Base-by-base conservation (phyloP, 2,797 vertebrate genomes). In the Falco berigora region DNA sequence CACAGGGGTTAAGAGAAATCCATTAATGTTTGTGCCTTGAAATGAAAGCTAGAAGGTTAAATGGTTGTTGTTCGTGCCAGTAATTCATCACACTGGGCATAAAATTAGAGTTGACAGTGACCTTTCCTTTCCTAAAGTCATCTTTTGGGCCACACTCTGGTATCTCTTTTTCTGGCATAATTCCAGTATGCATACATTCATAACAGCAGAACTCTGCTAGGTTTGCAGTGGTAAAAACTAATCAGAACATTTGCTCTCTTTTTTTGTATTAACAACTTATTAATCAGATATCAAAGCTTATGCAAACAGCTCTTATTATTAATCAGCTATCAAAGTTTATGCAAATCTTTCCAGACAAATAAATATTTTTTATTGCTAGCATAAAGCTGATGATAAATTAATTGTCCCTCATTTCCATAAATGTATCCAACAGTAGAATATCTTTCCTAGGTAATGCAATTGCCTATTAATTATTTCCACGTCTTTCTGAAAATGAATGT, bases 1-100 rank as follows among this genome's bases (percentile, higher is more conserved):
- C 61, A 53, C 2, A 49, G 27, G 46, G 63, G 77, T 86, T 92
- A 93, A 79, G 52, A 93, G 71, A 95, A 95, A 95, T 80, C 94
- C 80, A 94, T 95, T 94, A 96, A 87, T n/a, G 40, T 79, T 92
- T 92, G 77, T 82, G 71, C 80, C 74, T 46, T 87, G 86, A 95
- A 90, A 96, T 92, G 86, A 88, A 88, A 95, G 52, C 49, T 92
- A 30, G 77, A 87, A 96, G 83, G 92, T 93, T 95, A 96, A 96
- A 71, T 74, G 80, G 59, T 85, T 96, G 74, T 61, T 86, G 67
- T 82, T 74, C 12, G 1, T 89, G 88, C 56, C 88, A 90, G 87
- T 93, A 94, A 95, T 74, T 95, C 90, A 90, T 94, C 90, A 90
- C 42, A 74, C 2, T 79, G 55, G 40, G 36, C 32, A 85, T 67